Evolutionary conservation across 2,797 vertebrate genomes (phyloP).

Genomic region (Myotis vivesi): DNA sequence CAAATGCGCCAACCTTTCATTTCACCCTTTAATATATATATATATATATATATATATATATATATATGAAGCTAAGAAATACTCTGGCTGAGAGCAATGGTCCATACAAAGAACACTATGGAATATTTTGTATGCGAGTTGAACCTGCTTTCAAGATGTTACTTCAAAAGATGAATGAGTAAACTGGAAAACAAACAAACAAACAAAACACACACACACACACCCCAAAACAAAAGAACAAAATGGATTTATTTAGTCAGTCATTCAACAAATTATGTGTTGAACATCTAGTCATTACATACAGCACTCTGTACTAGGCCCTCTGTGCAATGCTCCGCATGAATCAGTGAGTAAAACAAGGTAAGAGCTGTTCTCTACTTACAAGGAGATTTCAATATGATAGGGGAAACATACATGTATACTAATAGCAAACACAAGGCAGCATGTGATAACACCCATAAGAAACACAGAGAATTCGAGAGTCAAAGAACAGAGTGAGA

Average conservation of each 20-base stretch:
- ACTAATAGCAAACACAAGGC: background rate
- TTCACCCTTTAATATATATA: constrained; percentile 53
- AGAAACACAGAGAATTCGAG: constrained; percentile 34
- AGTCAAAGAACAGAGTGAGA: background rate
- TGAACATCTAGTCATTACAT: background rate
- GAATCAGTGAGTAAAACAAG: background rate
- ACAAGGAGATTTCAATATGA: constrained; percentile 3
- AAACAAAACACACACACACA: no score
- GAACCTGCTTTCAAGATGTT: constrained; percentile 37
- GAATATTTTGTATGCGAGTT: constrained; percentile 8
- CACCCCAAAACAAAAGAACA: background rate
- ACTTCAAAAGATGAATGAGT: constrained; percentile 52
- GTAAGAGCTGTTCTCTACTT: background rate
- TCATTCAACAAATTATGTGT: constrained; percentile 9
- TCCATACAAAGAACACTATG: constrained; percentile 34
- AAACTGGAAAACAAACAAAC: background rate
- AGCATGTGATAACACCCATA: background rate
- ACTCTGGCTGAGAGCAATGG: constrained; percentile 53
- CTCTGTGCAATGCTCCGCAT: background rate
- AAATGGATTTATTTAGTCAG: background rate
- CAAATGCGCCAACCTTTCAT: constrained; percentile 69
- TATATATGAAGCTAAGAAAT: constrained; percentile 35
- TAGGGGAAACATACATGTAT: background rate
- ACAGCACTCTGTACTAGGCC: background rate
- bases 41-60: no score